Evolutionary conservation across 2,888 invertebrate species (phyloP).

Genomic region (Drosophila mercatorum): DNA sequence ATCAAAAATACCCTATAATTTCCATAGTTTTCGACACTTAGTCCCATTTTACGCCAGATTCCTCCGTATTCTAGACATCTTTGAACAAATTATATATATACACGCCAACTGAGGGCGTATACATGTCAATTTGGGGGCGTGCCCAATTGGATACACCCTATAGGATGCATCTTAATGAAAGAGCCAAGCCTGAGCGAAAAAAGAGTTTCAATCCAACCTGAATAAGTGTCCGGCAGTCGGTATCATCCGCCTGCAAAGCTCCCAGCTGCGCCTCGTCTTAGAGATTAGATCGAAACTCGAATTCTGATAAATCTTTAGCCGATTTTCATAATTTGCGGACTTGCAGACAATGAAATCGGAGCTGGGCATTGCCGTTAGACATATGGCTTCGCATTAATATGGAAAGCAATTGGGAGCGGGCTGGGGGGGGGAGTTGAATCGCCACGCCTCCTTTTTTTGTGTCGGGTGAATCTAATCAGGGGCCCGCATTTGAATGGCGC

Average conservation of each 20-base stretch:
- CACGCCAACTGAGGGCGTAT: too few relatives aligned
- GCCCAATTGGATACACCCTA: too few relatives aligned
- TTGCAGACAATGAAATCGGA: background rate
- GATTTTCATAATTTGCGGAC: constrained; percentile 3
- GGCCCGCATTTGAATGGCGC: constrained; percentile 64
- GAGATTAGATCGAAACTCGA: background rate
- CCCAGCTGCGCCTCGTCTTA: background rate
- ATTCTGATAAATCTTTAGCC: background rate
- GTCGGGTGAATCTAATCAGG: constrained; percentile 49
- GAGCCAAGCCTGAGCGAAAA: too few relatives aligned
- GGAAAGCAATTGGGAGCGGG: background rate
- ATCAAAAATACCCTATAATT: too few relatives aligned
- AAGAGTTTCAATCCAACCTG: too few relatives aligned
- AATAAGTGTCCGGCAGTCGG: background rate
- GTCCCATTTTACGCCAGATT: too few relatives aligned
- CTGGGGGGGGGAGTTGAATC: constrained; percentile 9
- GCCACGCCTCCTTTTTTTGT: background rate
- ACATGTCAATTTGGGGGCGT: too few relatives aligned
- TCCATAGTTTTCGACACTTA: too few relatives aligned
- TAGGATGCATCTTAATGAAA: too few relatives aligned
- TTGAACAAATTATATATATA: too few relatives aligned
- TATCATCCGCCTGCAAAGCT: background rate
- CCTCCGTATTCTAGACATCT: too few relatives aligned
- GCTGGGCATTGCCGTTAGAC: background rate
- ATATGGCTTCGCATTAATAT: constrained; percentile 11